These are phyloP conservation scores for Rhynchonycteris naso DNA, from an alignment of 2,797 vertebrate genomes.

Conservation along the genomic window DNA sequence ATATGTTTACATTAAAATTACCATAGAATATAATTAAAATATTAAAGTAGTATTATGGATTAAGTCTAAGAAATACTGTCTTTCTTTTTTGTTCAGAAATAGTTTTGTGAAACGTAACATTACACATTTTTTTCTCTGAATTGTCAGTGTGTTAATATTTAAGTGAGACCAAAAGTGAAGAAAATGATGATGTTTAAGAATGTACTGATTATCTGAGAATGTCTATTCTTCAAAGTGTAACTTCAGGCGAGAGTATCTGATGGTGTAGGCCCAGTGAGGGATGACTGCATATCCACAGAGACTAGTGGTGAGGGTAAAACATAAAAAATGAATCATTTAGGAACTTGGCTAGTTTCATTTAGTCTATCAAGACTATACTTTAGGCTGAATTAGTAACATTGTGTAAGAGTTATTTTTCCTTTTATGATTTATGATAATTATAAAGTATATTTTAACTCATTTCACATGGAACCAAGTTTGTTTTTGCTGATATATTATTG, in stretches of 20 bases:
- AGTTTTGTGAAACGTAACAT: constrained; percentile 58
- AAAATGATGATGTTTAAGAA: constrained; percentile 80
- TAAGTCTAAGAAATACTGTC: constrained; percentile 52
- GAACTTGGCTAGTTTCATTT: constrained; percentile 37
- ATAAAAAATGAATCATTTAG: constrained; percentile 69
- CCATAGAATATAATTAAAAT: constrained; percentile 48
- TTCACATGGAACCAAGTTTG: constrained; percentile 49
- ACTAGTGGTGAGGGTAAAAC: constrained; percentile 59
- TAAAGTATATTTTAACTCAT: constrained; percentile 10
- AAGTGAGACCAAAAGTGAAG: constrained; percentile 79
- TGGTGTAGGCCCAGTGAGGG: constrained; percentile 76
- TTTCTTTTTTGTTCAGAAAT: constrained; percentile 69
- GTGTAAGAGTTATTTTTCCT: neutral
- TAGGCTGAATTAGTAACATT: constrained; percentile 45
- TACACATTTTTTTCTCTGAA: constrained; percentile 76
- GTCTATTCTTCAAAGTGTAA: constrained; percentile 81
- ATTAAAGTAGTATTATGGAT: constrained; percentile 68
- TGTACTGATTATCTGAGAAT: constrained; percentile 80
- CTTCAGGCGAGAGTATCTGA: constrained; percentile 83
- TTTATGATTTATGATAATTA: constrained; percentile 34
- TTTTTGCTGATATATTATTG: constrained; percentile 43
- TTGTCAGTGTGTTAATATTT: constrained; percentile 79
- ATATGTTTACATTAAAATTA: constrained; percentile 46
- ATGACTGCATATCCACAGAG: constrained; percentile 65
- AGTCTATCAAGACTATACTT: neutral